Conservation (phyloP, 2,113 vertebrate genomes). For the Peromyscus californicus region DNA sequence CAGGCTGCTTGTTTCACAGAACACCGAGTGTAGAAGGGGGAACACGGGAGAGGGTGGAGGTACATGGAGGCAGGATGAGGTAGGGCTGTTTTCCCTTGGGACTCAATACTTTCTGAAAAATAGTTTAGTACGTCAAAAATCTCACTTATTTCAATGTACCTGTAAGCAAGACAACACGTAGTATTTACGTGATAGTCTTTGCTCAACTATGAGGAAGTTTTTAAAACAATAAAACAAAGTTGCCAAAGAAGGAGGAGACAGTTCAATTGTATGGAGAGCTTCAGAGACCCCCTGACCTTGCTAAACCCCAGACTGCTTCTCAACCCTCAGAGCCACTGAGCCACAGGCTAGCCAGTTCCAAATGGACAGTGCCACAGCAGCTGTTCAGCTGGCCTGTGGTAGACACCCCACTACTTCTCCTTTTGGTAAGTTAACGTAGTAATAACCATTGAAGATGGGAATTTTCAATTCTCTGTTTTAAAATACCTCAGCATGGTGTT, state of each 20-base stretch:
- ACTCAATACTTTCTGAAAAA: background rate
- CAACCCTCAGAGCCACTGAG: background rate
- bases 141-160: background rate
- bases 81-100: conserved; percentile 15
- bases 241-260: background rate
- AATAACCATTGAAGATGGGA: conserved; percentile 26
- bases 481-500: background rate
- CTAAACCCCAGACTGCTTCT: background rate
- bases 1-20: conserved; percentile 45
- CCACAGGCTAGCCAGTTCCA: background rate
- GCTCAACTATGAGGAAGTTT: background rate
- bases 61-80: too few relatives aligned
- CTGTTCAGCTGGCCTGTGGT: background rate
- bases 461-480: conserved; percentile 26
- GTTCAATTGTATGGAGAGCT: background rate
- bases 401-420: background rate
- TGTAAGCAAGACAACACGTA: background rate
- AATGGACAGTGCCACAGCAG: background rate
- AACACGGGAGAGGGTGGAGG: background rate
- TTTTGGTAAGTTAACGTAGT: background rate
- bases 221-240: conserved; percentile 31
- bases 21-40: background rate
- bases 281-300: background rate
- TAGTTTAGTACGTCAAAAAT: background rate
- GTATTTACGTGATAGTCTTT: background rate